Evolutionary conservation across 2,113 vertebrate genomes (phyloP).

Genomic region (Neolamprologus fasciatus): DNA sequence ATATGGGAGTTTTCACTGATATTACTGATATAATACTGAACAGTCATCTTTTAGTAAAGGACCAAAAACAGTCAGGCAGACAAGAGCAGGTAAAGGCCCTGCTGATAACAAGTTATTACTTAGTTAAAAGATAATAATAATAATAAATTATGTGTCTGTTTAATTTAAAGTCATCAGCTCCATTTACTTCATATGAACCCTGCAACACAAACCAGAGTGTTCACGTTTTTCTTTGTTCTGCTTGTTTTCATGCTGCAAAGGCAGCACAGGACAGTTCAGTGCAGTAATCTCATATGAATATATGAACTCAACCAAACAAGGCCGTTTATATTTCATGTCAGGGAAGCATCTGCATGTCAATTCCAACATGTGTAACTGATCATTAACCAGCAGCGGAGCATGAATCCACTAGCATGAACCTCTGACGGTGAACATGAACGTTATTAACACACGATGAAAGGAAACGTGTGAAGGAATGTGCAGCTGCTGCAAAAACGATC

Average conservation of each 20-base stretch:
- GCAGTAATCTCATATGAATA: neutral
- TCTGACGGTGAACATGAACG: conserved; percentile 40
- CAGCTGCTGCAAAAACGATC: conserved; percentile 35
- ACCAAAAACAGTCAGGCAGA: neutral
- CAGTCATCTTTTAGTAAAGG: neutral
- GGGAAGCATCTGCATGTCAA: conserved; percentile 1
- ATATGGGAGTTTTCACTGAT: neutral
- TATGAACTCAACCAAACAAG: conserved; percentile 32
- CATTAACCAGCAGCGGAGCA: conserved; percentile 31
- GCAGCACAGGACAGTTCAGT: neutral
- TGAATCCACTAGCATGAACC: conserved; percentile 16
- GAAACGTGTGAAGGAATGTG: conserved; percentile 19
- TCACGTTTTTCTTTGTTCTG: neutral
- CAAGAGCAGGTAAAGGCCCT: neutral
- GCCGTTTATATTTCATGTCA: conserved; percentile 36
- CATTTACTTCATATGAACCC: neutral
- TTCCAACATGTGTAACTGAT: conserved; percentile 38
- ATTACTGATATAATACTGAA: neutral
- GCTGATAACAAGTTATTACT: neutral
- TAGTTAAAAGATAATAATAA: neutral
- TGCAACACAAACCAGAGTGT: neutral
- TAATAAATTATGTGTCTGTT: neutral
- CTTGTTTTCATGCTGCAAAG: neutral
- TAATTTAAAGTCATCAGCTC: neutral
- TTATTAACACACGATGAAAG: conserved; percentile 30